A percentile compares a stretch with the other conserved stretches of the same genome.
Conservation (phyloP, 37 sponge, comb jelly and placozoan species). For the Halichondria panicea region DNA sequence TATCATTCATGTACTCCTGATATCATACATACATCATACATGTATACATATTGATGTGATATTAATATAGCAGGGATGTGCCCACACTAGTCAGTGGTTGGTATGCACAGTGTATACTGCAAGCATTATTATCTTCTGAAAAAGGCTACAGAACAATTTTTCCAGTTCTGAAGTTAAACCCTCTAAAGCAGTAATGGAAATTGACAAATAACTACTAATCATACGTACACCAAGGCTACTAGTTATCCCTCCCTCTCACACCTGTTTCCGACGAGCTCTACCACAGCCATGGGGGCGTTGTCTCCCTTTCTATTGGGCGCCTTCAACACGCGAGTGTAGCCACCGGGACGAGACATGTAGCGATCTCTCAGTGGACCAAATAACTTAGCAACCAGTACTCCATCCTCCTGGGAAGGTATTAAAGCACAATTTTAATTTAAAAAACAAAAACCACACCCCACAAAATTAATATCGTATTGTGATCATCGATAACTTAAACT, state of each 20-base stretch:
- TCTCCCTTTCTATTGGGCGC: slow-evolving; percentile 82
- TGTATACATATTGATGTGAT: no score
- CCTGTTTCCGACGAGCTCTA: slow-evolving; percentile 79
- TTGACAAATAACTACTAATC: no score
- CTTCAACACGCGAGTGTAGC: slow-evolving; percentile 78
- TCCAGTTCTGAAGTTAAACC: no score
- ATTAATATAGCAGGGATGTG: no score
- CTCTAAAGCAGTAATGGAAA: no score
- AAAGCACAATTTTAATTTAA: not conserved
- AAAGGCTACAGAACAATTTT: no score
- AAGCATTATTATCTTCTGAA: no score
- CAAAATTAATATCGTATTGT: not conserved
- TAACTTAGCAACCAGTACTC: slow-evolving; percentile 55
- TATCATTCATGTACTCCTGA: no score
- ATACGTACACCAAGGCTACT: no score
- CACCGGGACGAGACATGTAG: slow-evolving; percentile 59
- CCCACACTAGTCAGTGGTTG: no score
- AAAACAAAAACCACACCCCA: not conserved
- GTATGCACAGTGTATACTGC: no score
- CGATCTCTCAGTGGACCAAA: slow-evolving; percentile 52
- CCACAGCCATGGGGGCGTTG: slow-evolving; percentile 84
- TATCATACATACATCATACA: no score
- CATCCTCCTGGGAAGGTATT: slow-evolving; percentile 33
- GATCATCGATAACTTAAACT: not conserved
- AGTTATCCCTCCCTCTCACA: not conserved